Evolutionary conservation across 53 echinoderm and acorn worm species (phyloP), one percentile per base, ranked within the genome.

Genomic region (Patiria pectinifera): DNA sequence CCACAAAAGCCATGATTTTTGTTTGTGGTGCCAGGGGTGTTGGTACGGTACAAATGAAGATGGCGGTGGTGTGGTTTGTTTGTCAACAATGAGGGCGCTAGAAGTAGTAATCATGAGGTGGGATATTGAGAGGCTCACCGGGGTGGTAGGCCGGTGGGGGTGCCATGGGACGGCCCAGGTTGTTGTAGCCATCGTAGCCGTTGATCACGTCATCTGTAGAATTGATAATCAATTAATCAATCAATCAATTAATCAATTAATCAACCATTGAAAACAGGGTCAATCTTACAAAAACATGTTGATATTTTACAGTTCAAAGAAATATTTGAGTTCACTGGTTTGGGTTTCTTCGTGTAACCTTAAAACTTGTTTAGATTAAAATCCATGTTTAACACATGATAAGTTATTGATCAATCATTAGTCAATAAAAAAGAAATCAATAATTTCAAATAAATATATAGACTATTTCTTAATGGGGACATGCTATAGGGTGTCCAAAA

Each of bases 81-180:
- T 53, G 0, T 53, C 49, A 69, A n/a, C 82, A 59, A 49, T 83
- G 58, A 59, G 87, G 80, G 80, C 24, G 45, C 90, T 90, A 95
- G 92, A 96, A 96, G 94, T 95, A 97, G 80, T 94, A 97, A 90
- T 97, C 95, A 89, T 96, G 96, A 58, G 94, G 96, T 87, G 98
- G 98, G 46, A 96, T 94, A 89, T 95, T 95, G 72, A 93, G 95
- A 60, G 95, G 95, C 96, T 98, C 98, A 98, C 98, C 98, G 53
- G 95, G 94, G 82, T 96, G 93, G 86, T 98, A 98, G 84, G 98
- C 96, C 2, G 98, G 98, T 3, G 98, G 98, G 26, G 96, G 98
- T 0, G 94, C 98, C 93, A 95, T 96, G 0, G 95, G 95, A 14
- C 94, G 91, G 21, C 97, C 97, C 45, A 92, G 62, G 72, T 94